These are phyloP conservation scores for Rambutsinella grinnellia DNA, from an alignment of 2,888 invertebrate species.

Conservation along the genomic window DNA sequence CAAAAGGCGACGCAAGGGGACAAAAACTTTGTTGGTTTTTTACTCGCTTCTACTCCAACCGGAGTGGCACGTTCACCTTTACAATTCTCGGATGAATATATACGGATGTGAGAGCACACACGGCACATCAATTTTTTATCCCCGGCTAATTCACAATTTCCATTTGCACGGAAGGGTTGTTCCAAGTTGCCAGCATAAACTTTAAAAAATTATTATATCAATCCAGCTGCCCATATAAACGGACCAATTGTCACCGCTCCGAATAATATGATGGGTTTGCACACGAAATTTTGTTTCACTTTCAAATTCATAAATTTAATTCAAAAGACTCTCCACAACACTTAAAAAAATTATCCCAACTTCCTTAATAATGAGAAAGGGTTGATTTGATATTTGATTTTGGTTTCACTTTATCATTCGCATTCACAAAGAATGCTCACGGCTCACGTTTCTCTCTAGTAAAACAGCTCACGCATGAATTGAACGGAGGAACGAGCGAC, in stretches of 20 bases:
- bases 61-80: background rate
- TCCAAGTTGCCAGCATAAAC: background rate
- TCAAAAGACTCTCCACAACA: background rate
- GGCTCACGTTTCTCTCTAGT: background rate
- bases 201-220: too few species aligned
- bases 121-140: background rate
- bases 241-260: background rate
- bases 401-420: too few species aligned
- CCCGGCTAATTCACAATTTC: background rate
- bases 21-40: too few species aligned
- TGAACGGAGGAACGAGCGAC: conserved; percentile 22
- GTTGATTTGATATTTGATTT: too few species aligned
- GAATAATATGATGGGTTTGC: too few species aligned
- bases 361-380: background rate
- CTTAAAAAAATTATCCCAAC: background rate
- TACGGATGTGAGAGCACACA: too few species aligned
- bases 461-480: conserved; percentile 4
- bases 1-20: background rate
- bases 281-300: background rate
- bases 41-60: background rate
- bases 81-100: too few species aligned
- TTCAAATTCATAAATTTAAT: background rate
- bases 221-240: background rate
- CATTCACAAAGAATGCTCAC: background rate
- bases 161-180: background rate